A percentile compares a stretch with the other conserved stretches of the same genome.
These are phyloP conservation scores for Trachelus iudaicus DNA, from an alignment of 2,888 invertebrate genomes.

Conservation along the genomic window DNA sequence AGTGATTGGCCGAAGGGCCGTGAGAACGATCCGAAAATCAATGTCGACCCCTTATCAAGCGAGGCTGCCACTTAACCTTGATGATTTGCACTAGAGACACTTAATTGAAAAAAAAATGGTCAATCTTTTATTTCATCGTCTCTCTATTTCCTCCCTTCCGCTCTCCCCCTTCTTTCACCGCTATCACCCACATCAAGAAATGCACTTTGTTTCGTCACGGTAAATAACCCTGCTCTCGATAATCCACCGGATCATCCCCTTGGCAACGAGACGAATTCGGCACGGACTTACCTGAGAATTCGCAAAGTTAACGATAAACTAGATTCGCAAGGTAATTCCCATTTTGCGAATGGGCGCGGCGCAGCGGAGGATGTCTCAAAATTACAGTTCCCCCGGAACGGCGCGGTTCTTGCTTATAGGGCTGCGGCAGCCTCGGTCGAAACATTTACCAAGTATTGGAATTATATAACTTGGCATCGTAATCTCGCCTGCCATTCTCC, in stretches of 20 bases:
- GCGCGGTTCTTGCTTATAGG: constrained; percentile 18
- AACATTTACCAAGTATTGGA: constrained; percentile 18
- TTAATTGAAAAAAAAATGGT: no score
- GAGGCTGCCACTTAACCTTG: no score
- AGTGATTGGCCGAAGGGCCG: background rate
- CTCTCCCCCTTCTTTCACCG: no score
- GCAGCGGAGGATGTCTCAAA: constrained; percentile 10
- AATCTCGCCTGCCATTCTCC: constrained; percentile 18
- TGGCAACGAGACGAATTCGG: constrained; percentile 8
- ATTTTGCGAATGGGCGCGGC: constrained; percentile 25
- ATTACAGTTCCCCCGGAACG: constrained; percentile 23
- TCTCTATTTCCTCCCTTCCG: background rate
- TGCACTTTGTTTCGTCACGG: constrained; percentile 10
- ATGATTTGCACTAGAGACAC: no score
- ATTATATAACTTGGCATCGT: constrained; percentile 19
- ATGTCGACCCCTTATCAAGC: background rate
- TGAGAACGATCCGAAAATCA: background rate
- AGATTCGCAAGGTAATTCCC: constrained; percentile 25
- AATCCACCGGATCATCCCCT: constrained; percentile 22
- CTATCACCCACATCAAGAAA: background rate
- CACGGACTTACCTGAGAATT: constrained; percentile 23
- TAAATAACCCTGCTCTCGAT: constrained; percentile 24
- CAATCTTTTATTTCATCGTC: background rate
- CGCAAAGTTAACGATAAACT: constrained; percentile 24
- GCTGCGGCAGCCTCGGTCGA: background rate